Base-by-base conservation (phyloP, 35 echinoderm and acorn worm genomes). In the Heliocidaris erythrogramma region DNA sequence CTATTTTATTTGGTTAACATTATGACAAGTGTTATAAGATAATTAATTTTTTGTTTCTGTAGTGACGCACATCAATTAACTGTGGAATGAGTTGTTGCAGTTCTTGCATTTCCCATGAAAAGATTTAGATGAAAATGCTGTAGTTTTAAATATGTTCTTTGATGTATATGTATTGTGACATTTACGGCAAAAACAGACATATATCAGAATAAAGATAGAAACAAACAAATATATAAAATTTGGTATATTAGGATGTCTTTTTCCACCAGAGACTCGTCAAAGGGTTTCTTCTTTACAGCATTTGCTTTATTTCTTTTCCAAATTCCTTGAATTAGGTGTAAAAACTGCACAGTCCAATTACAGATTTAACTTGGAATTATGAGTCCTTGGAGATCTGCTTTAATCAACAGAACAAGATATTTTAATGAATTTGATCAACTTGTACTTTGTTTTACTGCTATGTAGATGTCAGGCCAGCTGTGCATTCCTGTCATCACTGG, bases 401-500 rank as follows among this genome's bases (percentile, higher is more conserved):
- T 18, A 78, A 78, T 78, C 65, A 78, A 78, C 18, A 78, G 27
- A n/a, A n/a, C n/a, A 24, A 78, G 65, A 18, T 78, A 78, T 78
- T n/a, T 27, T 78, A 78, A 78, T 78, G 65, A 78, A 78, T 78
- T 7, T 18, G 65, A 78, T n/a, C n/a, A 21, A n/a, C n/a, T 78
- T 78, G 27, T 78, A 27, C 65, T 78, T 78, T 78, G 27, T 78
- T 47, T 35, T 48, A 47, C 21, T 89, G 12, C 7, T 89, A 13
- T 48, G 9, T 47, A 97, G 96, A 47, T 97, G 96, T 71, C 95
- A 94, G 93, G 96, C 96, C 31, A 97, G 92, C 93, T 96, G 96
- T 94, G 59, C 94, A 5, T 92, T 96, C 1, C 18, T 97, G 13
- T 96, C 96, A 59, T 60, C 91, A 27, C 60, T 97, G 24, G 85